A percentile compares a stretch with the other conserved stretches of the same genome.
Conservation (phyloP, 2,888 invertebrate genomes). For the Cephus spinipes region DNA sequence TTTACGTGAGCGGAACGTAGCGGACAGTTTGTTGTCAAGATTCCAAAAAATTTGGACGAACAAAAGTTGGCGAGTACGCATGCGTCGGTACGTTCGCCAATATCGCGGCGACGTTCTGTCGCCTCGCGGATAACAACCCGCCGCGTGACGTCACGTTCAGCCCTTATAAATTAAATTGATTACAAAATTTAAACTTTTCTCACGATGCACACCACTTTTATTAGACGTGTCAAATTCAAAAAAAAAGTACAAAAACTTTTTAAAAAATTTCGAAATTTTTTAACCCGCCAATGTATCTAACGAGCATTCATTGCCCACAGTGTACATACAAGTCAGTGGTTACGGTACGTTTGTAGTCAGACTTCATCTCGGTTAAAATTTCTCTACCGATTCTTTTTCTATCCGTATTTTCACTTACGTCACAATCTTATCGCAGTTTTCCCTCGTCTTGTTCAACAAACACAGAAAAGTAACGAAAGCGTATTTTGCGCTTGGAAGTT, state of each 20-base stretch:
- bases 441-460: neutral
- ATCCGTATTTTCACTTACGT: neutral
- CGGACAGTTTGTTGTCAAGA: conserved; percentile 51
- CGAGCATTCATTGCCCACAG: neutral
- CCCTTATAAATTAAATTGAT: neutral
- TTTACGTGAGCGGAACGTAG: conserved; percentile 18
- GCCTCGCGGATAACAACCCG: conserved; percentile 30
- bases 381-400: neutral
- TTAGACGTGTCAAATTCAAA: neutral
- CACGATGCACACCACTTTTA: neutral
- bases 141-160: neutral
- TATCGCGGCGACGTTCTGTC: conserved; percentile 53
- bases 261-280: neutral
- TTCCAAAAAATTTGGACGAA: conserved; percentile 49
- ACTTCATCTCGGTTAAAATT: neutral
- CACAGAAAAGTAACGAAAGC: neutral
- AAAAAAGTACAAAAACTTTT: neutral
- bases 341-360: neutral
- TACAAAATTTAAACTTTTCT: neutral
- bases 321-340: neutral
- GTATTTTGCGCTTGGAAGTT: neutral
- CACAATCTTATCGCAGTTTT: neutral
- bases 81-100: conserved; percentile 48
- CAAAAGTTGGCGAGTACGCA: conserved; percentile 30
- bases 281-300: neutral